Conservation (phyloP, 2,888 invertebrate genomes). For the Dasysyrphus tricinctus region DNA sequence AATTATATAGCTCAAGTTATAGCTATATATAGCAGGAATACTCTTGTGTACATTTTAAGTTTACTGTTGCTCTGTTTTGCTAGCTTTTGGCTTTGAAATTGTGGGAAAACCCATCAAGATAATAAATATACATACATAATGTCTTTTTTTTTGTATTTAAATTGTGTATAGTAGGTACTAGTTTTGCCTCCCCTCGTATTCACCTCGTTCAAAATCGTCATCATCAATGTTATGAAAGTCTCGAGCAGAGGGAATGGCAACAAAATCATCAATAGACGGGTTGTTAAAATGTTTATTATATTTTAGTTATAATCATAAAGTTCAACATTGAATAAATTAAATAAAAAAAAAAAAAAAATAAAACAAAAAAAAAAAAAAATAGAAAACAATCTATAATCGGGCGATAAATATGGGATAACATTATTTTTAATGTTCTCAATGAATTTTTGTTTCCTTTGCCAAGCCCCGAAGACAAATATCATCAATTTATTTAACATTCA, state of each 20-base stretch:
- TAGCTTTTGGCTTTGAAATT: conserved; percentile 73
- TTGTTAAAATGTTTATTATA: conserved; percentile 4
- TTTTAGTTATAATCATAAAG: conserved; percentile 9
- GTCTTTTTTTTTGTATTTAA: conserved; percentile 54
- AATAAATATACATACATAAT: conserved; percentile 45
- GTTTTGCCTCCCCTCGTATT: neutral
- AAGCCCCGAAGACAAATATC: conserved; percentile 1
- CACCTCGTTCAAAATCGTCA: neutral
- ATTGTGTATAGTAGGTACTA: conserved; percentile 37
- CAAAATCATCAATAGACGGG: neutral
- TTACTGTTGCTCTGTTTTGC: conserved; percentile 69
- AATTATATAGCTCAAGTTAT: neutral
- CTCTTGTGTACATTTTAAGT: conserved; percentile 46
- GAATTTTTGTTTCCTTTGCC: conserved; percentile 39
- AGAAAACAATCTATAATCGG: conserved; percentile 28
- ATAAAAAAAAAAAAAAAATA: neutral
- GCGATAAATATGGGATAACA: conserved; percentile 49
- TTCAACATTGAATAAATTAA: conserved; percentile 15
- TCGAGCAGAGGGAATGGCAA: conserved; percentile 10
- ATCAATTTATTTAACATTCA: neutral
- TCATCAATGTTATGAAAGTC: conserved; percentile 45
- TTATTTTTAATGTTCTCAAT: conserved; percentile 40
- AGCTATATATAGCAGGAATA: conserved; percentile 23
- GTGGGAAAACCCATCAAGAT: conserved; percentile 67
- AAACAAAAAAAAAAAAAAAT: neutral